Evolutionary conservation across 2,113 vertebrate genomes (phyloP), one percentile per base, ranked within the genome.

Genomic region (Rhipidura dahli): DNA sequence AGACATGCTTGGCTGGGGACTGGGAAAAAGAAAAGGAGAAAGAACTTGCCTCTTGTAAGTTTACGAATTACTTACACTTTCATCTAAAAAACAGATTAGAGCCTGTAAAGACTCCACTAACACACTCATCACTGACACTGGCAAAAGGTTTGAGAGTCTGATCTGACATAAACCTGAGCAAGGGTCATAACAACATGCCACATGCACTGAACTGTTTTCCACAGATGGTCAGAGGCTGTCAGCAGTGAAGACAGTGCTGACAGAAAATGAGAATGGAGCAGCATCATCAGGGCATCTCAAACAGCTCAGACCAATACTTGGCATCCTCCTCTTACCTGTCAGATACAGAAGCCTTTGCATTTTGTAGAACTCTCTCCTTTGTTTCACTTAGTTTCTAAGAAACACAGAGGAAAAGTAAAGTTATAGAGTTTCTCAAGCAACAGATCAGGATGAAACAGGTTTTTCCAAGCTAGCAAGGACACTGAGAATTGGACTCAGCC

Each of bases 351-450:
- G 45, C 26, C 54, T 82, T 56, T 0, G 7, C 13, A 15, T 61
- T 93, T 91, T 80, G 72, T 45, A 57, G 31, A 90, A 54, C 27
- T 51, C 51, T n/a, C 27, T 79, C 68, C 57, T 84, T 93, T 70
- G 44, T 75, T 87, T 93, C 84, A 85, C 18, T 51, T 65, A 35
- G 47, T 66, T 95, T 89, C 97, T 97, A 93, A 83, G 50, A 96
- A 93, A 94, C 22, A 50, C 12, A 91, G 24, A 85, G 13, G 14
- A 75, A 88, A 90, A 82, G 33, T 51, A 50, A 84, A 92, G 68
- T 70, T 44, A 44, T 1, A 73, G 15, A 45, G 19, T 53, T 11
- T 50, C 49, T 70, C 28, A 64, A 68, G n/a, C 21, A 90, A 78
- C 16, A 76, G 13, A 51, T 14, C 28, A 90, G 16, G 44, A 86